Percentiles rank a stretch among this genome's conserved stretches.
Conservation (phyloP, 2,113 vertebrate species). For the Illadopsis cleaveri region DNA sequence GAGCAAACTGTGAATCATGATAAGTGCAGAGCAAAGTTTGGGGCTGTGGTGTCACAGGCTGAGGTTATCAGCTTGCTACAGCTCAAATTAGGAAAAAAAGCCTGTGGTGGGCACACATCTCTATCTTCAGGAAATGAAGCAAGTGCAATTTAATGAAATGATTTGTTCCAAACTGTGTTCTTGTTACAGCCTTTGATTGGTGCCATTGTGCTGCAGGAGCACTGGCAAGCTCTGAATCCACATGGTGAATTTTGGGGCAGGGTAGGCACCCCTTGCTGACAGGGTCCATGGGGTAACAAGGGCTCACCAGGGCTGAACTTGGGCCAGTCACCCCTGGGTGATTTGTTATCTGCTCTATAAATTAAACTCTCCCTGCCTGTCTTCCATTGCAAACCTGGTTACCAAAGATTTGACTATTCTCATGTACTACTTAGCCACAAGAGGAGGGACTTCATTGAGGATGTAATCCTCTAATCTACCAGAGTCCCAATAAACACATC, state of each 20-base stretch:
- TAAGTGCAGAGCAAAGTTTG: conserved; percentile 24
- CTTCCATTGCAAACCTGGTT: neutral
- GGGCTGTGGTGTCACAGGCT: neutral
- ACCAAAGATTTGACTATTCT: neutral
- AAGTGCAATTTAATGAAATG: neutral
- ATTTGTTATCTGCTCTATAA: neutral
- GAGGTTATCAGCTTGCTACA: conserved; percentile 21
- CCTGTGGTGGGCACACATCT: neutral
- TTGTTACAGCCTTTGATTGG: neutral
- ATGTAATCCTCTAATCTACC: neutral
- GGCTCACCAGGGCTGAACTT: neutral
- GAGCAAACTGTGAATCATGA: neutral
- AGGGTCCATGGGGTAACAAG: neutral
- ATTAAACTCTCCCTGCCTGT: neutral
- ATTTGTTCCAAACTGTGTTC: neutral
- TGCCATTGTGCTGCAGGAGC: neutral
- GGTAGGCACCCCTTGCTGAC: neutral
- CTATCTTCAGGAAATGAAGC: neutral
- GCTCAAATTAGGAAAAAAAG: neutral
- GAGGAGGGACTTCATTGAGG: neutral
- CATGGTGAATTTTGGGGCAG: neutral
- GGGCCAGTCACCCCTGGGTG: no score
- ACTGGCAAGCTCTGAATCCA: neutral
- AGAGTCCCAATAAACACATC: neutral
- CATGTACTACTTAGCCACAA: neutral